Evolutionary conservation across 1,140 invertebrate genomes (phyloP), one percentile per base, ranked within the genome.

Genomic region (Hormaphis cornu): DNA sequence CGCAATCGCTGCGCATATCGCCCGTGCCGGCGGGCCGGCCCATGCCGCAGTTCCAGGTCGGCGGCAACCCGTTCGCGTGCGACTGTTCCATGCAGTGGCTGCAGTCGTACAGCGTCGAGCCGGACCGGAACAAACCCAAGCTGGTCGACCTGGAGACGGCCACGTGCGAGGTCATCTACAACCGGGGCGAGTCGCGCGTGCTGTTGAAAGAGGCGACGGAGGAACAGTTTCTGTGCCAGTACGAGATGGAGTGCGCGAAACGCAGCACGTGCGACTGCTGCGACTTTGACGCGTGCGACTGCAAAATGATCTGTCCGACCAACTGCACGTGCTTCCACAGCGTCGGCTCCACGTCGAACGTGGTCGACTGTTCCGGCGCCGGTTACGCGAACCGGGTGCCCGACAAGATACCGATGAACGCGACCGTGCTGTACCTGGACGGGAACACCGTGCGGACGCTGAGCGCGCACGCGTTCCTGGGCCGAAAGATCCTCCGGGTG

Each of bases 321-420:
- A 90, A 93, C 75, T 95, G 93, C 77, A 89, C 89, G 33, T 95
- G 93, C 79, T 95, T 92, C 79, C 90, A 95, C 75, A 91, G 95
- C 78, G 89, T 92, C 76, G 89, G 89, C 16, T 95, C 91, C 90
- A 88, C 88, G 33, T 89, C 90, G 10, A 95, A 95, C 78, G 88
- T 95, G 33, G 91, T 95, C 4, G 91, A 94, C 77, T 95, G 93
- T 75, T 89, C 89, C 9, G 83, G 80, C 50, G 83, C 86, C 30
- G 86, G 86, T 56, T 89, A 93, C 78, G 81, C 84, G 1, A 83
- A 84, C 71, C 80, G 81, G 63, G 80, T 93, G 73, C 91, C 91
- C 5, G 85, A 89, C 37, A 84, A 87, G 79, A 92, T 94, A 76
- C 92, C 93, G 3, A 95, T 95, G 91, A 91, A 95, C 75, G 88